Evolutionary conservation across 2,888 invertebrate species (phyloP), one percentile per base, ranked within the genome.

Genomic region (Taphrorychus bicolor): DNA sequence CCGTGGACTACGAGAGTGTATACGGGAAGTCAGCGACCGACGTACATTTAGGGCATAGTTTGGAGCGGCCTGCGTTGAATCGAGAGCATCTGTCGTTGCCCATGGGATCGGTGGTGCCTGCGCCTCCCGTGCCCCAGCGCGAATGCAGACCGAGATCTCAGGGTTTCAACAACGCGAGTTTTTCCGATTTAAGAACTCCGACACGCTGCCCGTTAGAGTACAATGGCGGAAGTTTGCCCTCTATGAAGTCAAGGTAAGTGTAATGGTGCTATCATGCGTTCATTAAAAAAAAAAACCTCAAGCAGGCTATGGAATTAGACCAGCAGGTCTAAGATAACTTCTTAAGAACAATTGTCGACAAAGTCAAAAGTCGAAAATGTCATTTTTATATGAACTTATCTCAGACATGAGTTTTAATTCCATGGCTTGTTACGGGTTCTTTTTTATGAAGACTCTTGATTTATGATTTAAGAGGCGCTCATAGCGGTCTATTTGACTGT

Each of bases 11-110:
- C 59, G 77, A 90, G 88, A 75, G 86, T 85, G 82, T 88, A 18
- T 93, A 93, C 78, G 91, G 91, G 70, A 89, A 89, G 79, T 92
- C 92, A 41, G 22, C 1, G 16, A n/a, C 16, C 18, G 17, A 21
- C 22, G 22, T 52, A 21, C 11, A 19, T 3, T 52, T 52, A 18
- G 2, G 1, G 14, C 1, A 21, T 19, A 52, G 11, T 11, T 74
- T 70, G 59, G 80, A 78, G 41, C 73, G 75, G 60, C 65, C 69
- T 5, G 70, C 73, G 14, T 72, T 80, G 9, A 81, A 76, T 71
- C 76, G 82, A 56, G 82, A 83, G 67, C 82, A 81, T 72, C 73
- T 83, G 66, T 80, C 82, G 64, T 76, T 83, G 69, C 82, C 82
- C 45, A 82, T 81, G 81, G 74, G 75, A 70, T 72, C 70, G 54